Evolutionary conservation across 1,140 invertebrate genomes (phyloP), one percentile per base, ranked within the genome.

Genomic region (Eriosoma lanigerum): DNA sequence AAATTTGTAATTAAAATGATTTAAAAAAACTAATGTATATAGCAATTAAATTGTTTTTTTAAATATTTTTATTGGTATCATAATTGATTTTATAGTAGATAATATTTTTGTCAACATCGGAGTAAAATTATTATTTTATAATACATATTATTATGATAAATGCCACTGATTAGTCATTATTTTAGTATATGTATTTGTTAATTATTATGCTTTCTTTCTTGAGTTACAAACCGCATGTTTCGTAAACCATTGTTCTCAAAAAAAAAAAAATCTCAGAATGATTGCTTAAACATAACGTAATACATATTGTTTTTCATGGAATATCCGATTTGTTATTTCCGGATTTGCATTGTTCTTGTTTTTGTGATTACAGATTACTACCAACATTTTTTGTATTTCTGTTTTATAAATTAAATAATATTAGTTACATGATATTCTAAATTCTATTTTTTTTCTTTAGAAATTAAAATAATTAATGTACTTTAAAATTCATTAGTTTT

Each of bases 301-400:
- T 44, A 21, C n/a, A 26, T 58, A 78, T 48, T 62, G 56, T 78
- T 60, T 78, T 76, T 26, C 21, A 48, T 78, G 32, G 56, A 78
- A 78, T 60, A 78, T 17, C 9, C 48, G 24, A 62, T 48, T 60
- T 48, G 32, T 62, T 60, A 62, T 78, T 78, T 78, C 75, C 75
- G 75, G 75, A 78, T 78, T 26, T 46, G 56, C 56, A 78, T 78
- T 78, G 75, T 78, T 78, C 38, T 78, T 19, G 24, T 52, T 52
- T 9, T 72, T 70, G n/a, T n/a, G 8, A 38, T 38, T 38, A 38
- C 3, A 4, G 24, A 72, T 72, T 50, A 72, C 46, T 52, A 48
- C 48, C 5, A n/a, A 52, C 12, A 52, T 15, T 19, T 52, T 29
- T 12, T 2, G 19, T 44, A 19, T 26, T 70, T 70, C 1, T 24